Percentiles rank a stretch among this genome's conserved stretches.
Conservation (phyloP, 2,113 vertebrate species). For the Sebastes schlegelii region DNA sequence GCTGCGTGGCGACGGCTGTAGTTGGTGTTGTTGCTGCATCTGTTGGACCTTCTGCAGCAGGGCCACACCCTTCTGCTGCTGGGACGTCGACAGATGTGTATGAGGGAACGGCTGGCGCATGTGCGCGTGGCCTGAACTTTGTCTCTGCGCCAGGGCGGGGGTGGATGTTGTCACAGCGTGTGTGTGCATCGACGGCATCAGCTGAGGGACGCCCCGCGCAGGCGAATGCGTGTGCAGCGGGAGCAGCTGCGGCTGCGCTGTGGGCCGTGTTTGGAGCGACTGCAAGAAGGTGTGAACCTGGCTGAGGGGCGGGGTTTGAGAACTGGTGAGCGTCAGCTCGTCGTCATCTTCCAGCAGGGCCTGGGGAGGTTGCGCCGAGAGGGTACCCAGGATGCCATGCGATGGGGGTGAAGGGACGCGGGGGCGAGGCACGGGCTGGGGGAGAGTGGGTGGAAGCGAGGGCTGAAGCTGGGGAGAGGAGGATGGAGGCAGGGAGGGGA, state of each 20-base stretch:
- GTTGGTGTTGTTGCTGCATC: slow-evolving; percentile 70
- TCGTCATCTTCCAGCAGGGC: slow-evolving; percentile 90
- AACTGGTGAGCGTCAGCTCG: slow-evolving; percentile 78
- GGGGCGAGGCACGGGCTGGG: slow-evolving; percentile 81
- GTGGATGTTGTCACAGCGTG: slow-evolving; percentile 79
- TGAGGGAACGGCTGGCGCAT: slow-evolving; percentile 57
- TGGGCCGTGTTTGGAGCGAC: slow-evolving; percentile 80
- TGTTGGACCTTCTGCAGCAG: slow-evolving; percentile 74
- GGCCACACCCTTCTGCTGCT: slow-evolving; percentile 58
- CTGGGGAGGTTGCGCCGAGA: slow-evolving; percentile 88
- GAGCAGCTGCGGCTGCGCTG: slow-evolving; percentile 74
- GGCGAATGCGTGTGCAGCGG: slow-evolving; percentile 86
- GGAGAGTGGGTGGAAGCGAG: slow-evolving; percentile 56
- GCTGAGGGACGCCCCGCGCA: slow-evolving; percentile 82
- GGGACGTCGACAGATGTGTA: not conserved
- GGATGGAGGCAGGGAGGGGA: slow-evolving; percentile 53
- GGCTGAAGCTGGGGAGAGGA: slow-evolving; percentile 57
- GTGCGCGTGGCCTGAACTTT: slow-evolving; percentile 51
- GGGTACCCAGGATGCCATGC: slow-evolving; percentile 73
- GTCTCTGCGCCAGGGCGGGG: slow-evolving; percentile 79
- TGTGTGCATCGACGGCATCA: slow-evolving; percentile 83
- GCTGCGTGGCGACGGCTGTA: slow-evolving; percentile 63
- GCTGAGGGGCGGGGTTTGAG: slow-evolving; percentile 76
- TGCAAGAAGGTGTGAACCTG: slow-evolving; percentile 90
- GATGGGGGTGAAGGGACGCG: slow-evolving; percentile 68